These are phyloP conservation scores for Plebejus argus DNA, from an alignment of 2,888 invertebrate genomes.

Conservation along the genomic window DNA sequence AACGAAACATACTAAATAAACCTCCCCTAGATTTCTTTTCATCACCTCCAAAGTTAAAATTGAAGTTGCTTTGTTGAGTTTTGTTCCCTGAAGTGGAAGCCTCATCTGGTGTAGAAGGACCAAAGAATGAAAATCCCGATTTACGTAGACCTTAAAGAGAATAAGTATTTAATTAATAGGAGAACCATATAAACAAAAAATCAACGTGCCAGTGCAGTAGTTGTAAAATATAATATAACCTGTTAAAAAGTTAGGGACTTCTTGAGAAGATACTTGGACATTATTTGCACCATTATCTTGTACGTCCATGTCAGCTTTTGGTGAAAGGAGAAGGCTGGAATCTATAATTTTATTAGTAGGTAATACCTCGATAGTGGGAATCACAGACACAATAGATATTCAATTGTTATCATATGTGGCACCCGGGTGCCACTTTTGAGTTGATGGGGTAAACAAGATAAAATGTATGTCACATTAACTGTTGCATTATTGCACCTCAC, in stretches of 20 bases:
- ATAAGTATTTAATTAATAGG: slow-evolving; percentile 12
- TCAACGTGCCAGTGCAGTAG: background rate
- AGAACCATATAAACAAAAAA: background rate
- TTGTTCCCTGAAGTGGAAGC: slow-evolving; percentile 48
- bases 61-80: slow-evolving; percentile 55
- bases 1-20: slow-evolving; percentile 67
- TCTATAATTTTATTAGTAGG: slow-evolving; percentile 50
- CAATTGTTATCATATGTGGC: too few species aligned
- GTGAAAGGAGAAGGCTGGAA: slow-evolving; percentile 66
- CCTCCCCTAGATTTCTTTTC: slow-evolving; percentile 64
- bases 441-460: too few species aligned
- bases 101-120: slow-evolving; percentile 45
- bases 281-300: slow-evolving; percentile 47
- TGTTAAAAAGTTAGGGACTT: slow-evolving; percentile 65
- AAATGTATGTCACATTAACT: too few species aligned
- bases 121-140: slow-evolving; percentile 65
- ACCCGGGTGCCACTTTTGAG: too few species aligned
- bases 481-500: too few species aligned
- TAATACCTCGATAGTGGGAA: too few species aligned
- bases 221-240: slow-evolving; percentile 47
- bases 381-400: too few species aligned
- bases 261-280: slow-evolving; percentile 55
- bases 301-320: slow-evolving; percentile 61
- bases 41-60: slow-evolving; percentile 65
- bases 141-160: slow-evolving; percentile 60